Conservation (phyloP, 2,888 invertebrate genomes). For the Meteorus colon region DNA sequence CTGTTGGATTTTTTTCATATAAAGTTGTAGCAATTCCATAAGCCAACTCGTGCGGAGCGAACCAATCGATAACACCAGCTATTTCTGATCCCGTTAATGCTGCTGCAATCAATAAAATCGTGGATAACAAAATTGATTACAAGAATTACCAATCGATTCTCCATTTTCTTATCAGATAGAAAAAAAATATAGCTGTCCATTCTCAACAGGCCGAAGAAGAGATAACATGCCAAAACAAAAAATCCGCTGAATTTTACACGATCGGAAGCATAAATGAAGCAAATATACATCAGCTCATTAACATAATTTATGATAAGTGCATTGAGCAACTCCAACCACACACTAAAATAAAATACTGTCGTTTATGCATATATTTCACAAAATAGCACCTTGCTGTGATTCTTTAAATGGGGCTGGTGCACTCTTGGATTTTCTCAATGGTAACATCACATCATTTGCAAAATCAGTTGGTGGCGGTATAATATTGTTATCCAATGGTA, state of each 20-base stretch:
- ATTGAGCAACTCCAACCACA: constrained; percentile 30
- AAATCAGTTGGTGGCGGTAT: constrained; percentile 68
- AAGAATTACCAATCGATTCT: not conserved
- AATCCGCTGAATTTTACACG: not conserved
- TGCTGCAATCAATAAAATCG: constrained; percentile 42
- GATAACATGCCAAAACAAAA: not conserved
- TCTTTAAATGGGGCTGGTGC: constrained; percentile 67
- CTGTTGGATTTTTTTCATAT: constrained; percentile 88
- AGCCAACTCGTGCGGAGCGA: constrained; percentile 76
- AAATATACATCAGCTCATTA: not conserved
- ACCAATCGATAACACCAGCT: constrained; percentile 75
- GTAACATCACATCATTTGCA: constrained; percentile 61
- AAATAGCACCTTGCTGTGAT: constrained; percentile 58
- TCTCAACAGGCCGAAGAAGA: not conserved
- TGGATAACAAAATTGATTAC: not conserved
- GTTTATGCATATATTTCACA: constrained; percentile 34
- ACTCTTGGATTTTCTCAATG: constrained; percentile 69
- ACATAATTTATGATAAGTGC: not conserved
- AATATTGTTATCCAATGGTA: constrained; percentile 58
- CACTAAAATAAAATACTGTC: constrained; percentile 48
- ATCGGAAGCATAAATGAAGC: not conserved
- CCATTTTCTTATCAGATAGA: not conserved
- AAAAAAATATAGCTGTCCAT: not conserved
- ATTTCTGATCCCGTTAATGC: constrained; percentile 51
- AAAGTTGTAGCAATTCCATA: constrained; percentile 85